These are phyloP conservation scores for Podarcis raffonei DNA, from an alignment of 2,113 vertebrate species.

Conservation along the genomic window DNA sequence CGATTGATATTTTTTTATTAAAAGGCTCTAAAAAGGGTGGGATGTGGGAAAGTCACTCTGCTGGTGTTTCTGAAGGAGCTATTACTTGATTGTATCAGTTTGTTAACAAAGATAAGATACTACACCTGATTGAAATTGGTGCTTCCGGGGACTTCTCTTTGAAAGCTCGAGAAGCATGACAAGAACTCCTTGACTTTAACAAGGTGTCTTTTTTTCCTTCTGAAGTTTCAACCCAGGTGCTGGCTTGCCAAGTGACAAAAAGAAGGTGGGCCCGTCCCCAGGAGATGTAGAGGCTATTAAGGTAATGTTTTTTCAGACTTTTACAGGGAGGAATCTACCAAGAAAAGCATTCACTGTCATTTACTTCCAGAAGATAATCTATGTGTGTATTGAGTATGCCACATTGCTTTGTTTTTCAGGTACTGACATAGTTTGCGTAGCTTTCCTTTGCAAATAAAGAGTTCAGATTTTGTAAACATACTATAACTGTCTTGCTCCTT, in stretches of 20 bases:
- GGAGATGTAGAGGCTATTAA: constrained; percentile 97
- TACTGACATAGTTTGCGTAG: not conserved
- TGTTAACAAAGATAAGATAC: constrained; percentile 96
- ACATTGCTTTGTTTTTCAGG: too few species aligned
- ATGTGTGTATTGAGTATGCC: not conserved
- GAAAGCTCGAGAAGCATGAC: constrained; percentile 80
- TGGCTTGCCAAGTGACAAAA: constrained; percentile 88
- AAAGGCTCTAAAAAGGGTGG: not conserved
- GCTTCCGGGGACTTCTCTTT: constrained; percentile 78
- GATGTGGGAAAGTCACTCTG: not conserved
- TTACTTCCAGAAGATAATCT: not conserved
- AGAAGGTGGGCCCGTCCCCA: constrained; percentile 87
- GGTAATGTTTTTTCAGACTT: constrained; percentile 69
- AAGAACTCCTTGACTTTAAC: not conserved
- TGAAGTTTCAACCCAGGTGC: constrained; percentile 92
- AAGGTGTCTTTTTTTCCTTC: not conserved
- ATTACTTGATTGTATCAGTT: constrained; percentile 86
- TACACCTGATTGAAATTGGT: constrained; percentile 84
- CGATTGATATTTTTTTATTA: constrained; percentile 20
- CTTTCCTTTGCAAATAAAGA: not conserved
- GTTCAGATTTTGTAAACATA: not conserved
- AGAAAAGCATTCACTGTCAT: not conserved
- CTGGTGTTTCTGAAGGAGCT: constrained; percentile 87
- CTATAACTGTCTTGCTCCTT: not conserved
- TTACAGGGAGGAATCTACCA: not conserved